phyloP scores from a whole-genome alignment of 2,888 invertebrate genomes.

The Dorcus parallelipipedus region DNA sequence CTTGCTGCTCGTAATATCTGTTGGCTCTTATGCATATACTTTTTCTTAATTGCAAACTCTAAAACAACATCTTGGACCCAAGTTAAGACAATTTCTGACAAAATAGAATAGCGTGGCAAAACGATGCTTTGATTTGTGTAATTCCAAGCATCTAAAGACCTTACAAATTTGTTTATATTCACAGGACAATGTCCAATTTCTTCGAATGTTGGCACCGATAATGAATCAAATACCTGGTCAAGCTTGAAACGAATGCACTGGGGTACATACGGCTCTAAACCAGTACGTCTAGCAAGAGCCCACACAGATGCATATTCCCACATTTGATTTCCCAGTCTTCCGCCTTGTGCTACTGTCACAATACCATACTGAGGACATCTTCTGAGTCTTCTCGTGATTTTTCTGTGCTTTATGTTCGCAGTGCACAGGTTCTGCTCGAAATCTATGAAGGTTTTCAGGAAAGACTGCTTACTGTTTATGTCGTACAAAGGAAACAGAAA shows the following conservation, averaged over 20 bases:
- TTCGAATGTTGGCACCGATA: slow-evolving; percentile 55
- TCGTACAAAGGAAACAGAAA: slow-evolving; percentile 59
- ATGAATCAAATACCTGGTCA: slow-evolving; percentile 54
- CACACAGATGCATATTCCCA: slow-evolving; percentile 54
- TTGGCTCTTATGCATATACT: slow-evolving; percentile 50
- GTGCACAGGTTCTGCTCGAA: slow-evolving; percentile 56
- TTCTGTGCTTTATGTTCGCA: slow-evolving; percentile 48
- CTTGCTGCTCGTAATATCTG: slow-evolving; percentile 44
- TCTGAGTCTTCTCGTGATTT: slow-evolving; percentile 39
- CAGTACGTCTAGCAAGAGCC: slow-evolving; percentile 50
- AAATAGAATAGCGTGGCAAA: slow-evolving; percentile 53
- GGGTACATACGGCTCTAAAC: slow-evolving; percentile 51
- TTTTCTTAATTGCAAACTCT: slow-evolving; percentile 55
- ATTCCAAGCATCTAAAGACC: slow-evolving; percentile 54
- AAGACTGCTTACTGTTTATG: slow-evolving; percentile 42
- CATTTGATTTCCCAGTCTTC: slow-evolving; percentile 51
- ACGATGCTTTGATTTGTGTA: slow-evolving; percentile 57
- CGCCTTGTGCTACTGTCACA: slow-evolving; percentile 50
- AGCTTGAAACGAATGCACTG: slow-evolving; percentile 52
- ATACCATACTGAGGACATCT: slow-evolving; percentile 50
- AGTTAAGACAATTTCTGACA: slow-evolving; percentile 54
- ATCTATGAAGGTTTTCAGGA: slow-evolving; percentile 50
- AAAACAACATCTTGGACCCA: slow-evolving; percentile 57
- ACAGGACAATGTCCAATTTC: slow-evolving; percentile 55
- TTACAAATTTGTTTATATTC: slow-evolving; percentile 50